Base-by-base conservation (phyloP, 2,113 vertebrate genomes). In the Trogon surrucura region DNA sequence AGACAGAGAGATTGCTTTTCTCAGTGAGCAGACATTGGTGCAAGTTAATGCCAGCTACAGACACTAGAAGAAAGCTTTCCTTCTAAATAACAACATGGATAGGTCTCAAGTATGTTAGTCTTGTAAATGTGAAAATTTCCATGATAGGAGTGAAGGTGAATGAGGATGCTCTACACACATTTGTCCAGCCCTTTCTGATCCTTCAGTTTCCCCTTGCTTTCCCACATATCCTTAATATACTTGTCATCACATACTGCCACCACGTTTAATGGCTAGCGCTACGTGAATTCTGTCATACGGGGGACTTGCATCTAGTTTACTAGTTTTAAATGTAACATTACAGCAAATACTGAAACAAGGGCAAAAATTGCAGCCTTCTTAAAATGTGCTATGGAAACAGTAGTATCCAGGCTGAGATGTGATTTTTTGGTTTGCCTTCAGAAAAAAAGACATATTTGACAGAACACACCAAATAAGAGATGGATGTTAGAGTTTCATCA, bases 331-430 rank as follows among this genome's bases (percentile, higher is more conserved):
- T 58, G 8, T 62, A 32, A 11, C 23, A 12, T 36, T 80, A 20
- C 3, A 56, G 22, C 22, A 47, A 65, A 57, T 30, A 60, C 7
- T 51, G 54, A 56, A 85, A 64, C 5, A 36, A 51, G 11, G 34
- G 25, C 3, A 44, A 64, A 41, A 36, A 5, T 1, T 29, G 15
- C 0, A 0, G 2, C 9, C 12, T 6, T 8, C 36, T 47, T 27
- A 66, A 27, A 25, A 44, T 78, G 44, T 0, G 0, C 22, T 32
- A 8, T 38, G n/a, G 44, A 10, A 26, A 48, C 29, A 30, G 36
- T 1, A 11, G 5, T 5, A 32, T 13, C 51, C 9, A 32, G 36
- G 32, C 26, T 69, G 16, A 38, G n/a, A 21, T 6, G 15, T 17
- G n/a, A 62, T 27, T 72, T 41, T 36, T 30, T 75, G 23, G 27